A percentile compares a stretch with the other conserved stretches of the same genome.
Evolutionary conservation across 1,140 invertebrate genomes (phyloP).

Genomic region (Coelopa frigida): DNA sequence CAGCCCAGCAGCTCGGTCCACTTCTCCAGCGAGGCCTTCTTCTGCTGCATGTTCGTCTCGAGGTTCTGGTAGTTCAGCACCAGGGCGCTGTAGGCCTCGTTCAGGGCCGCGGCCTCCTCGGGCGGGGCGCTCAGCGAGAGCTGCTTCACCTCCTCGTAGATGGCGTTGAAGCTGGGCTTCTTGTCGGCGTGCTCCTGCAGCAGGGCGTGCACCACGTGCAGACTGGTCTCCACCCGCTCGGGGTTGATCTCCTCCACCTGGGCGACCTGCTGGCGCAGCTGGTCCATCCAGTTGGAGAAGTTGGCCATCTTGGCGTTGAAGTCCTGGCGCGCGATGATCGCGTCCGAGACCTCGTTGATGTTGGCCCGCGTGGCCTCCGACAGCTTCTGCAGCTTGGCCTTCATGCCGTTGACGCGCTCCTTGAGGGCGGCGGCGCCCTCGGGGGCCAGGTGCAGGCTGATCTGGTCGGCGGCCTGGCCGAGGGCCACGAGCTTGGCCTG

Average conservation of each 20-base stretch:
- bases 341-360: slow-evolving; percentile 72
- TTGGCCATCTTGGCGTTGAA: slow-evolving; percentile 73
- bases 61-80: slow-evolving; percentile 69
- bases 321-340: slow-evolving; percentile 72
- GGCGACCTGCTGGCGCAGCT: slow-evolving; percentile 63
- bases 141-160: slow-evolving; percentile 76
- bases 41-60: slow-evolving; percentile 65
- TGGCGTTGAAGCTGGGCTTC: slow-evolving; percentile 61
- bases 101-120: slow-evolving; percentile 63
- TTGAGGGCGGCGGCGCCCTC: slow-evolving; percentile 68
- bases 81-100: slow-evolving; percentile 65
- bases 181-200: slow-evolving; percentile 76
- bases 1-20: slow-evolving; percentile 77
- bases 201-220: slow-evolving; percentile 71
- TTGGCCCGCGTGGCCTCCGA: slow-evolving; percentile 64
- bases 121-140: slow-evolving; percentile 60
- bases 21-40: slow-evolving; percentile 68
- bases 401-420: slow-evolving; percentile 63
- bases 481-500: slow-evolving; percentile 72
- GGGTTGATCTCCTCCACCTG: slow-evolving; percentile 73
- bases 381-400: slow-evolving; percentile 59
- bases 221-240: slow-evolving; percentile 66
- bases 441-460: slow-evolving; percentile 64
- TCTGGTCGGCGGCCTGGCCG: slow-evolving; percentile 69
- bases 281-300: slow-evolving; percentile 78